Percentiles rank a stretch among this genome's conserved stretches.
Conservation (phyloP, 2,113 vertebrate species). For the Hystrix brachyura region DNA sequence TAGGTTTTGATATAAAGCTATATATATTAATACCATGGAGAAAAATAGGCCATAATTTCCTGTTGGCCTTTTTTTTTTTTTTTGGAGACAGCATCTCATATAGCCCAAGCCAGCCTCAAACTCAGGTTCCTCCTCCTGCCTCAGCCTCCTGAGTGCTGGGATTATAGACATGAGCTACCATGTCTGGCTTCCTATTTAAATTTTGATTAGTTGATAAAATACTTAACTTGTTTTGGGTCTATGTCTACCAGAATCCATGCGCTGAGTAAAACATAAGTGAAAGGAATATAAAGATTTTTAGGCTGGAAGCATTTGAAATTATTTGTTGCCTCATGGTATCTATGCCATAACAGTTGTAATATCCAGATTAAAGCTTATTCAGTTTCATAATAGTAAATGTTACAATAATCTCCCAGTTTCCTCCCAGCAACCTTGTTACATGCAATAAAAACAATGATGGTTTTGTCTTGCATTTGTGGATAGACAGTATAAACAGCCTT, state of each 20-base stretch:
- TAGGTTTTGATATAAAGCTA: constrained; percentile 40
- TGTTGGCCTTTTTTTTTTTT: not conserved
- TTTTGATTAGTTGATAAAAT: not conserved
- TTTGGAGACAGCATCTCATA: not conserved
- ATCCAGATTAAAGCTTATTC: not conserved
- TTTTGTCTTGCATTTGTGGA: not conserved
- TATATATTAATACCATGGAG: not conserved
- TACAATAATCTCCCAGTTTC: not conserved
- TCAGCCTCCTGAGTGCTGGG: not conserved
- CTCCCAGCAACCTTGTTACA: not conserved
- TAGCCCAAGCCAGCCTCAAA: not conserved
- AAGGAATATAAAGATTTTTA: not conserved
- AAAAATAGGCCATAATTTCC: not conserved
- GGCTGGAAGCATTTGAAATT: not conserved
- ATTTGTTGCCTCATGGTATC: not conserved
- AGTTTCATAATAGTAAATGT: not conserved
- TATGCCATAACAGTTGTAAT: not conserved
- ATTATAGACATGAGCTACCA: not conserved
- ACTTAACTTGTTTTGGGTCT: not conserved
- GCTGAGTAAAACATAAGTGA: not conserved
- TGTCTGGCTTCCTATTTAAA: not conserved
- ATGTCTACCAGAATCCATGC: not conserved
- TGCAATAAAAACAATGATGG: not conserved
- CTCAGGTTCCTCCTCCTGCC: not conserved
- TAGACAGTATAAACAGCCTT: not conserved